Evolutionary conservation across 2,888 invertebrate genomes (phyloP), one percentile per base, ranked within the genome.

Genomic region (Tetranychus piercei): DNA sequence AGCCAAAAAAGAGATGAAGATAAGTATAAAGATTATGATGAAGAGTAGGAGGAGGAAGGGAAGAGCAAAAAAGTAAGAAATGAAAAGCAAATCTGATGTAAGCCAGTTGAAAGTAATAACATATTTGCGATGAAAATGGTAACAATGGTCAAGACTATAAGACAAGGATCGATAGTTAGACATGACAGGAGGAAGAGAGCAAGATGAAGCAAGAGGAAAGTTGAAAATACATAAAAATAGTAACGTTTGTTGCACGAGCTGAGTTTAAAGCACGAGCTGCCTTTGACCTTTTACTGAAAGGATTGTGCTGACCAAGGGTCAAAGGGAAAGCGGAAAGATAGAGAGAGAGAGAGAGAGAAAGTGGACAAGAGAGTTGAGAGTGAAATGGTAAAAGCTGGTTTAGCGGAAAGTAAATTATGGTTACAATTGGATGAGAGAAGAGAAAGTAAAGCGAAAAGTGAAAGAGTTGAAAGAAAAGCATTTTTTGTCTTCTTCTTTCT

Each of bases 341-440:
- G 71, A 71, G 71, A 71, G 71, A 44, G 71, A 71, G 71, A 71
- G 43, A 44, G 45, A 72, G 72, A 43, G 15, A 44, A 34, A 20
- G 34, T 72, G 45, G n/a, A 67, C 9, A 69, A 69, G 23, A 69
- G 9, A 22, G 22, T 23, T 20, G 69, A 23, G 69, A 23, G 5
- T 66, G 20, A 23, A n/a, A 23, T 11, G 69, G 34, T 69, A 22
- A 69, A 23, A 11, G 20, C 20, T 72, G 11, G 5, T 34, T 43
- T 11, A 34, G 44, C 44, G 43, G 72, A 72, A 72, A 72, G 44
- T 23, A 34, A 72, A 44, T 20, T 23, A 69, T 69, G 69, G 69
- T 69, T n/a, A 23, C 69, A 69, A 23, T 69, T 69, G 69, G 11
- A 15, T n/a, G 23, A 69, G 4, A 20, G 20, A n/a, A 45, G 11